A percentile compares a stretch with the other conserved stretches of the same genome.
Conservation (phyloP, 2,888 invertebrate species). For the Busseola fusca region DNA sequence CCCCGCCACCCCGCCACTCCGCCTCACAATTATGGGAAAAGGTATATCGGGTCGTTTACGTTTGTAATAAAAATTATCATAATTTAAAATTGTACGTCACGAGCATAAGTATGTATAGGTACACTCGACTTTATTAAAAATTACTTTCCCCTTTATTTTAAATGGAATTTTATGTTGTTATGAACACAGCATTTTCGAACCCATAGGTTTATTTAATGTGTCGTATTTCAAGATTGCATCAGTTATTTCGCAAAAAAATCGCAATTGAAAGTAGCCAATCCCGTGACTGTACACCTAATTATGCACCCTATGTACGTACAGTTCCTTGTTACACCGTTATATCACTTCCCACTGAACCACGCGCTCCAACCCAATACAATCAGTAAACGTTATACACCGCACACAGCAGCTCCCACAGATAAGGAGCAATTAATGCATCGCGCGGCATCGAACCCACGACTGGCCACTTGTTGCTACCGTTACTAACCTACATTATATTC, state of each 20-base stretch:
- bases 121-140: no score
- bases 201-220: no score
- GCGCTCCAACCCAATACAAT: neutral
- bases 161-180: no score
- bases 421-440: slow-evolving; percentile 41
- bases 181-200: no score
- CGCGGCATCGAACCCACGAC: slow-evolving; percentile 45
- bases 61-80: neutral
- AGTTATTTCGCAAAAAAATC: no score
- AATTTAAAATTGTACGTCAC: neutral
- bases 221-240: no score
- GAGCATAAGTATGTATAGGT: no score
- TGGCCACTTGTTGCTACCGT: slow-evolving; percentile 54
- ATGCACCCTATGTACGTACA: neutral
- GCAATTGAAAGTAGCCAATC: no score
- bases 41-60: neutral
- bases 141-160: no score
- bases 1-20: neutral
- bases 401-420: slow-evolving; percentile 20
- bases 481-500: slow-evolving; percentile 48
- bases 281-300: neutral
- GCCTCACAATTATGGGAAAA: neutral
- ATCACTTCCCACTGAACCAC: neutral
- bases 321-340: neutral
- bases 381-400: slow-evolving; percentile 8